Evolutionary conservation across 2,888 invertebrate genomes (phyloP).

Genomic region (Octonoba sinensis): DNA sequence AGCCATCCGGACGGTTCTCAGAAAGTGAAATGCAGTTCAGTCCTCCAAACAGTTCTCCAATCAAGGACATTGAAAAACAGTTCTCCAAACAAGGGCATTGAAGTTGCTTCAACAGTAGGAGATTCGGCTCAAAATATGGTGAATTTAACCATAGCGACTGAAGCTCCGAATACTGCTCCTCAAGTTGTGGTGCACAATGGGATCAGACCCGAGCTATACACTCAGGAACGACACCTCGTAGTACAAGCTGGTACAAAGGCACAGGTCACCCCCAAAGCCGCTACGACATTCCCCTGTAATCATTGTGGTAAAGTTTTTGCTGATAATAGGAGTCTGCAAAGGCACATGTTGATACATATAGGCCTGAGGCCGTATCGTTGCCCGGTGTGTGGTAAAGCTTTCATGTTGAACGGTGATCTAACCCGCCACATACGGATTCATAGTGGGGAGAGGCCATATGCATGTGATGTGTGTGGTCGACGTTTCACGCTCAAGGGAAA

Average conservation of each 20-base stretch:
- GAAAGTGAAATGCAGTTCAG: slow-evolving; percentile 24
- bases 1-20: slow-evolving; percentile 3
- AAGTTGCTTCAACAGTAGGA: slow-evolving; percentile 18
- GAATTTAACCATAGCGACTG: slow-evolving; percentile 38
- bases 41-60: slow-evolving; percentile 18
- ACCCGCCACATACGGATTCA: slow-evolving; percentile 76
- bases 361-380: slow-evolving; percentile 77
- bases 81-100: slow-evolving; percentile 22
- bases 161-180: slow-evolving; percentile 14
- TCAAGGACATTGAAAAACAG: slow-evolving; percentile 15
- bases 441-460: slow-evolving; percentile 74
- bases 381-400: slow-evolving; percentile 75
- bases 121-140: slow-evolving; percentile 43
- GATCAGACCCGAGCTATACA: slow-evolving; percentile 59
- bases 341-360: slow-evolving; percentile 77
- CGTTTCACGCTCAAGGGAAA: slow-evolving; percentile 61
- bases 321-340: slow-evolving; percentile 71
- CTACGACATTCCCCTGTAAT: slow-evolving; percentile 75
- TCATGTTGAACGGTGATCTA: slow-evolving; percentile 77
- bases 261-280: slow-evolving; percentile 70
- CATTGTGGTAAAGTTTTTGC: slow-evolving; percentile 75
- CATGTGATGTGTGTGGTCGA: slow-evolving; percentile 59
- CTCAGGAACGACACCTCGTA: slow-evolving; percentile 54
- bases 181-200: slow-evolving; percentile 57
- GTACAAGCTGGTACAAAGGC: slow-evolving; percentile 57